Evolutionary conservation across 2,888 invertebrate species (phyloP), one percentile per base, ranked within the genome.

Genomic region (Latrodectus hesperus): DNA sequence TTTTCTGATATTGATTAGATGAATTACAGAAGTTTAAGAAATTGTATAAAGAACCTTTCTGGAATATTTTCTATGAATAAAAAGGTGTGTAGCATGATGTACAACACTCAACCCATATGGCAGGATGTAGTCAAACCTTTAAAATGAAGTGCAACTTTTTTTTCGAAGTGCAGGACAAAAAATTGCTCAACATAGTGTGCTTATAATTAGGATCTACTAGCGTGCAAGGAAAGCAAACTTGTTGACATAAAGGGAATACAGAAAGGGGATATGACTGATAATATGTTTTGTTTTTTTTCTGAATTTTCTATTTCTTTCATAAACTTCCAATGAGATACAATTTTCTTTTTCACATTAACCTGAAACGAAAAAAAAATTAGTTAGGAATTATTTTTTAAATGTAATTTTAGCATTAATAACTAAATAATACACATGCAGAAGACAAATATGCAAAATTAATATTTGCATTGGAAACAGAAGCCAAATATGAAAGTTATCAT

Each of bases 231-330:
- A 49, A 49, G 26, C 16, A 11, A 11, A 26, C 3, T 55, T 26
- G 17, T 9, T 53, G 49, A 53, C 71, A 51, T 72, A 60, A 60
- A 22, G 80, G 81, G 38, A 11, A 73, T 75, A 16, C 60, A 82
- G 52, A 71, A 38, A 3, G 49, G 82, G 60, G 79, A 85, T 80
- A 85, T 80, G 85, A 75, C 64, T 74, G 79, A 75, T 60, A 80
- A 75, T 74, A 74, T 72, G n/a, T 75, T 75, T 68, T 17, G 64
- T 53, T 51, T 74, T 17, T 10, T 65, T 60, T 16, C 77, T 70
- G 38, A 26, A 71, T 76, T 72, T 49, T 65, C 84, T 71, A 72
- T 22, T 78, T 55, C 49, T 53, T 38, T 52, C 16, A 64, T 70
- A 8, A 8, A n/a, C 9, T 17, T 74, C 10, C 52, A 22, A 51